phyloP scores from a whole-genome alignment of 2,797 vertebrate species.

The Pampus argenteus region DNA sequence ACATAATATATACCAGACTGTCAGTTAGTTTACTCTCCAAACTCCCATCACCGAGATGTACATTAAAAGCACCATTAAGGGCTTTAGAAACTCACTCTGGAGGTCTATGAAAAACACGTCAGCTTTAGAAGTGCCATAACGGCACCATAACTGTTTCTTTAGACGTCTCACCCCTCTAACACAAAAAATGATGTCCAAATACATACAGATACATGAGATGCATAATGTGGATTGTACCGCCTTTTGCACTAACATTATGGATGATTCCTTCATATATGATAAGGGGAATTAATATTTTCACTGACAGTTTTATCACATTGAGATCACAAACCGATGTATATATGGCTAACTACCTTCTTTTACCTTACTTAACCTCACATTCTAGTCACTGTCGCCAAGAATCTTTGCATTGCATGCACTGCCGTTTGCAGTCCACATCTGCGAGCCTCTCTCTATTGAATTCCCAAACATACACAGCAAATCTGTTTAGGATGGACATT shows the following conservation, averaged over 20 bases:
- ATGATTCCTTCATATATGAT: slow-evolving; percentile 1
- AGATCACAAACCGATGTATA: not conserved
- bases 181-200: slow-evolving; percentile 8
- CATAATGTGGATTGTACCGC: not conserved
- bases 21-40: slow-evolving; percentile 65
- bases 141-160: slow-evolving; percentile 19
- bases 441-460: slow-evolving; percentile 40
- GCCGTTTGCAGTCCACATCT: slow-evolving; percentile 30
- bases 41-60: slow-evolving; percentile 49
- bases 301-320: slow-evolving; percentile 2
- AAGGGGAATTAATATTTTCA: not conserved
- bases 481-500: slow-evolving; percentile 77
- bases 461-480: slow-evolving; percentile 68
- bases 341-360: slow-evolving; percentile 24
- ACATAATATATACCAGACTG: slow-evolving; percentile 75
- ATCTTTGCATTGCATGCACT: slow-evolving; percentile 19
- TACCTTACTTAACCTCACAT: slow-evolving; percentile 41
- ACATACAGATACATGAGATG: slow-evolving; percentile 13
- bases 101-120: slow-evolving; percentile 43
- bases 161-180: slow-evolving; percentile 12
- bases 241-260: not conserved
- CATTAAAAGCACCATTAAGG: slow-evolving; percentile 71
- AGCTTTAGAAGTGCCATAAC: slow-evolving; percentile 43
- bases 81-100: slow-evolving; percentile 55
- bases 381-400: slow-evolving; percentile 7